A percentile compares a stretch with the other conserved stretches of the same genome.
Evolutionary conservation across 2,888 invertebrate genomes (phyloP).

Genomic region (Petrolisthes manimaculis): DNA sequence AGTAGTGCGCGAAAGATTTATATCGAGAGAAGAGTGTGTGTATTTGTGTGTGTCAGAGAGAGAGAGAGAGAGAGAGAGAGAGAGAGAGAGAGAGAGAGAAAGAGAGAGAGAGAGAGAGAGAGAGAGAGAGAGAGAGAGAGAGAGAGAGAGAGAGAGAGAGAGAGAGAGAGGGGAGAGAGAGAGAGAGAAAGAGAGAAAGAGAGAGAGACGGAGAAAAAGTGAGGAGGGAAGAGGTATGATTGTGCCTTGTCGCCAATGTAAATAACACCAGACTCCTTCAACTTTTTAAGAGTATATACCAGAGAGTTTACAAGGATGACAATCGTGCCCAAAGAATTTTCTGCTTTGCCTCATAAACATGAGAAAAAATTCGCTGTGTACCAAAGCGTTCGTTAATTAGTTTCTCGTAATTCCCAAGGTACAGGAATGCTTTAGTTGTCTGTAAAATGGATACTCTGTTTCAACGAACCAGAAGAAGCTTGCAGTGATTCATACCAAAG

Average conservation of each 20-base stretch:
- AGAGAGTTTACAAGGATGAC: background rate
- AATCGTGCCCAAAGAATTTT: background rate
- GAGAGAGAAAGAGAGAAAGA: background rate
- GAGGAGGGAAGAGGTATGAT: background rate
- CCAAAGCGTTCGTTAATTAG: too few species aligned
- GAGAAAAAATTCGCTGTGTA: too few species aligned
- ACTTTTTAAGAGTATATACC: background rate
- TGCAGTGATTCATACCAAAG: too few species aligned
- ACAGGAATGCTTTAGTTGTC: too few species aligned
- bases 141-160: background rate
- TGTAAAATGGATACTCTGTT: too few species aligned
- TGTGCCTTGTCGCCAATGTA: too few species aligned
- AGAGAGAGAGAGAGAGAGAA: conserved; percentile 21
- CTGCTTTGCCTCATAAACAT: too few species aligned
- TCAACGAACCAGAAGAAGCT: too few species aligned
- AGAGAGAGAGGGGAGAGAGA: background rate
- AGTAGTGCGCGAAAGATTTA: too few species aligned
- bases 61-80: conserved; percentile 24
- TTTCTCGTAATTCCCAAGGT: too few species aligned
- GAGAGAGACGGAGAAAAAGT: background rate
- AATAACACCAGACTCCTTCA: too few species aligned
- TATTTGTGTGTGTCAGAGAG: background rate
- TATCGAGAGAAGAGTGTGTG: background rate
- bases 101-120: background rate
- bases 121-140: background rate